Percentiles rank a stretch among this genome's conserved stretches.
Evolutionary conservation across 2,797 vertebrate genomes (phyloP).

Genomic region (Hypotaenidia okinawae): DNA sequence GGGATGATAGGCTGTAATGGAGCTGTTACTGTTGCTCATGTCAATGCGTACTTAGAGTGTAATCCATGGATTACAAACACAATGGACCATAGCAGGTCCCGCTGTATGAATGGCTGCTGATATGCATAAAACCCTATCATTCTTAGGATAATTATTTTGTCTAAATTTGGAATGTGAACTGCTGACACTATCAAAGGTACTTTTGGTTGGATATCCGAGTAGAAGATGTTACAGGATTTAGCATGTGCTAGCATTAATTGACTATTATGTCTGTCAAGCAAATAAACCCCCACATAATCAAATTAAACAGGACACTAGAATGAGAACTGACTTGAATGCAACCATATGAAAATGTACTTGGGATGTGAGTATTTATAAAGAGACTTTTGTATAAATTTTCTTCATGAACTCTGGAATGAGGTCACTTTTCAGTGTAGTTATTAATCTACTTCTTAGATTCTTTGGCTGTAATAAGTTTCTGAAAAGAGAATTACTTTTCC

Average conservation of each 20-base stretch:
- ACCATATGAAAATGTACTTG: not conserved
- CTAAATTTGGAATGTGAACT: constrained; percentile 29
- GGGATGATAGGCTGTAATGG: not conserved
- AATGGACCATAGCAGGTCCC: constrained; percentile 12
- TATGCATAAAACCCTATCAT: constrained; percentile 25
- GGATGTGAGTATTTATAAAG: not conserved
- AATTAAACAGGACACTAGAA: constrained; percentile 5
- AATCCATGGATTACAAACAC: constrained; percentile 62
- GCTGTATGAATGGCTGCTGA: constrained; percentile 11
- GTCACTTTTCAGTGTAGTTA: not conserved
- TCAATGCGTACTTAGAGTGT: not conserved
- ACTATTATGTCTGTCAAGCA: constrained; percentile 8
- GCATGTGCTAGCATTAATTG: constrained; percentile 47
- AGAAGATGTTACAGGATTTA: constrained; percentile 15
- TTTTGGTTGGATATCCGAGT: not conserved
- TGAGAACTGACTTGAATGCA: not conserved
- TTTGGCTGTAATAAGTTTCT: not conserved
- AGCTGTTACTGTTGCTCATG: not conserved
- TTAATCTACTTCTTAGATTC: not conserved
- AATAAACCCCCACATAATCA: constrained; percentile 3
- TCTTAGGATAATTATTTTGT: constrained; percentile 59
- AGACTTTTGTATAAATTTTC: not conserved
- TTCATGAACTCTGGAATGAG: not conserved
- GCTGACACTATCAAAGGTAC: constrained; percentile 25
- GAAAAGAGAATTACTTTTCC: not conserved